Evolutionary conservation across 1,140 invertebrate species (phyloP).

Genomic region (Eriocheir sinensis): DNA sequence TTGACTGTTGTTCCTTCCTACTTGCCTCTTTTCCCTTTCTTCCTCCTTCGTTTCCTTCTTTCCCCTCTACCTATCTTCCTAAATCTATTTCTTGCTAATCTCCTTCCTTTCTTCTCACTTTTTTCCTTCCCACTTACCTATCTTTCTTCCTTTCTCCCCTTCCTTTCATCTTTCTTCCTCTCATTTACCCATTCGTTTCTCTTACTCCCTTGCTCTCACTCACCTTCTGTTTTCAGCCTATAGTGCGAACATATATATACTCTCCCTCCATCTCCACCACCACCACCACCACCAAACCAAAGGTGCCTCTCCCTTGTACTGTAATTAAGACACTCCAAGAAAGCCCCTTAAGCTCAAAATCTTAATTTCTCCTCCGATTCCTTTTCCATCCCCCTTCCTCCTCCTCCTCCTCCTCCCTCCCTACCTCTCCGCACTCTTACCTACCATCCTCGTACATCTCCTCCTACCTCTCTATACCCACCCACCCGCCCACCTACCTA

Average conservation of each 20-base stretch:
- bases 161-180: neutral
- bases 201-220: neutral
- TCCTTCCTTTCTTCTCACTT: neutral
- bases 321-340: slow-evolving; percentile 71
- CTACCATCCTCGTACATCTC: neutral
- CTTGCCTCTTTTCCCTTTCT: too few relatives aligned
- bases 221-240: neutral
- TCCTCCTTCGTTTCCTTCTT: neutral
- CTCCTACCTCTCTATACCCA: neutral
- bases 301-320: slow-evolving; percentile 52
- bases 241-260: neutral
- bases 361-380: slow-evolving; percentile 76
- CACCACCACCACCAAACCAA: slow-evolving; percentile 48
- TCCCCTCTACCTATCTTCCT: too few relatives aligned
- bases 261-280: too few relatives aligned
- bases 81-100: too few relatives aligned
- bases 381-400: neutral
- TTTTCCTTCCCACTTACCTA: too few relatives aligned
- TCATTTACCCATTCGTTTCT: neutral
- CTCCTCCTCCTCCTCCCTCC: neutral
- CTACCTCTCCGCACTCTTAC: too few relatives aligned
- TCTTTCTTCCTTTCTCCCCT: neutral
- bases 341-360: slow-evolving; percentile 74
- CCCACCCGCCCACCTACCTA: too few relatives aligned
- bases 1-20: too few relatives aligned